These are phyloP conservation scores for Gasterosteus nipponicus DNA, from an alignment of 2,113 vertebrate species.

Conservation along the genomic window DNA sequence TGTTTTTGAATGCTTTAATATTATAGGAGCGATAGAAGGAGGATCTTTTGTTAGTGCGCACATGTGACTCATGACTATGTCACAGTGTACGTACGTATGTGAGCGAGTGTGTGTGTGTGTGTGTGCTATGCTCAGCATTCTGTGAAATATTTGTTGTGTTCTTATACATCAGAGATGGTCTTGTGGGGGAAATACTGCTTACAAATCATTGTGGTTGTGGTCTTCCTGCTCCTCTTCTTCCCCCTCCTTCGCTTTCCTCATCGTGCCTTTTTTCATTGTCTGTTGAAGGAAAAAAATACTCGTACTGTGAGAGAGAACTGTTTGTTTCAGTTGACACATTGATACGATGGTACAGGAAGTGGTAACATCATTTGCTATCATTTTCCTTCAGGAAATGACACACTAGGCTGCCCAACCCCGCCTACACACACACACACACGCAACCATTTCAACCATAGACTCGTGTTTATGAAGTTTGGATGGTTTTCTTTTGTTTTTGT, in stretches of 20 bases:
- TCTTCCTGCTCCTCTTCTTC: not conserved
- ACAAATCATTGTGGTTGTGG: not conserved
- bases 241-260: not conserved
- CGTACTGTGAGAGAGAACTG: not conserved
- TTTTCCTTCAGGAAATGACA: conserved; percentile 79
- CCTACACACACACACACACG: conserved; percentile 13
- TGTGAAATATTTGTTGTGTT: conserved; percentile 42
- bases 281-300: not conserved
- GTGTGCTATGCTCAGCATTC: conserved; percentile 21
- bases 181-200: conserved; percentile 4
- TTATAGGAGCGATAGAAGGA: not conserved
- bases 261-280: not conserved
- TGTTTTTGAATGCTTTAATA: not conserved
- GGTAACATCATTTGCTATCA: conserved; percentile 62
- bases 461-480: conserved; percentile 13
- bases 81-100: not conserved
- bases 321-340: conserved; percentile 59
- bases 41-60: not conserved
- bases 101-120: conserved; percentile 18
- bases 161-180: conserved; percentile 5
- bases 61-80: conserved; percentile 28
- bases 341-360: conserved; percentile 70
- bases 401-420: conserved; percentile 29
- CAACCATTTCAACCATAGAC: not conserved
- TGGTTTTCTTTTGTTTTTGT: not conserved